phyloP scores from a whole-genome alignment of 2,113 vertebrate species.

The Xiphophorus hellerii region DNA sequence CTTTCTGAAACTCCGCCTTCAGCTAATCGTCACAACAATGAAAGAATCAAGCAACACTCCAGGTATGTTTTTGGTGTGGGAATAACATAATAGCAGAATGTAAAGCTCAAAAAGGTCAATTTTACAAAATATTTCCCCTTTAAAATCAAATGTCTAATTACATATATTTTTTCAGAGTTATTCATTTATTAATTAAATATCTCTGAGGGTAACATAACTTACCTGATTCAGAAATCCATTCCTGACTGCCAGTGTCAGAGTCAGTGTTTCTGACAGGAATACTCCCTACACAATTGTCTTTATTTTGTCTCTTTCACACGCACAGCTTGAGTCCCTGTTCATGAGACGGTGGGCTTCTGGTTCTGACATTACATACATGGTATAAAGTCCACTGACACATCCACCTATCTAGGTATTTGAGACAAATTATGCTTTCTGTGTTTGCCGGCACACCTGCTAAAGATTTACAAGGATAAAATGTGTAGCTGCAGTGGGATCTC shows the following conservation, averaged over 20 bases:
- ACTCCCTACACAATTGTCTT: constrained; percentile 25
- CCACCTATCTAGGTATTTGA: background rate
- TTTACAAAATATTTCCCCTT: no score
- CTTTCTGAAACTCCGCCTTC: no score
- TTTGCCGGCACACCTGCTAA: background rate
- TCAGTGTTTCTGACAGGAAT: constrained; percentile 64
- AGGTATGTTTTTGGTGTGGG: no score
- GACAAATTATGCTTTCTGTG: background rate
- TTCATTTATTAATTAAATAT: background rate
- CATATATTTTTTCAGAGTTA: background rate
- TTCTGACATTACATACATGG: constrained; percentile 59
- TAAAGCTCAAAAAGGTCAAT: no score
- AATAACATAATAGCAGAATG: no score
- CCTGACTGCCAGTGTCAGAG: constrained; percentile 5
- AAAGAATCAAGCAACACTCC: no score
- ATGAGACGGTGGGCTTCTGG: constrained; percentile 49
- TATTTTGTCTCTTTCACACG: constrained; percentile 49
- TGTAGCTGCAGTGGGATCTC: background rate
- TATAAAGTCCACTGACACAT: constrained; percentile 17
- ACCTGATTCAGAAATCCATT: constrained; percentile 1
- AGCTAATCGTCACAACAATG: no score
- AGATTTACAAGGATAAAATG: background rate
- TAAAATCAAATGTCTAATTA: background rate
- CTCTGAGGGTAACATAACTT: background rate
- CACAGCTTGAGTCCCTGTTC: constrained; percentile 55